Base-by-base conservation (phyloP, 2,888 invertebrate species). In the Eupithecia exiguata region DNA sequence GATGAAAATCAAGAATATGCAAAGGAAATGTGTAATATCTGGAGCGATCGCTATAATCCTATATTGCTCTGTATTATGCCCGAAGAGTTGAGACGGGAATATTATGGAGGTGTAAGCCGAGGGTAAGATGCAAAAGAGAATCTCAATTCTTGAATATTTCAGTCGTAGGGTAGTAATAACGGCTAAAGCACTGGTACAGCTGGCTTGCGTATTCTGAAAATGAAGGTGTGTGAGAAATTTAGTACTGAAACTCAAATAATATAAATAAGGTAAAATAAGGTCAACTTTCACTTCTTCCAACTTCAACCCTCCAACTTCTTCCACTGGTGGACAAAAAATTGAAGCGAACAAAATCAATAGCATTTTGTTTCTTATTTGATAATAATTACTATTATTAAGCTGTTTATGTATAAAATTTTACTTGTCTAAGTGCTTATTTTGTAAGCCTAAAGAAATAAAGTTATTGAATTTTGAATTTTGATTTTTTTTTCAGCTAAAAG, bases 61-160 rank as follows among this genome's bases (percentile, higher is more conserved):
- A 76, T 76, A 76, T 76, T 76, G 76, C 76, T 73, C 73, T 69
- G 73, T 71, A 73, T 73, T 76, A 76, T 75, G 63, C 70, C 71
- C 71, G 58, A 68, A 68, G 73, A 76, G 71, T 73, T 71, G 68
- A 71, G 69, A 72, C 70, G 72, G 40, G 65, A 67, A 76, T 76
- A 76, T 73, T 73, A 76, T 73, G 73, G 76, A 76, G 71, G 76
- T 76, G 76, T 76, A 76, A 76, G 73, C 71, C 67, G 62, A 46
- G 74, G 73, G 72, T 71, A 46, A 66, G 75, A 71, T 73, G 76
- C 71, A 73, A 73, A 73, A 62, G 76, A 66, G 67, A 69, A 65
- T 63, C 71, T 76, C 69, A 73, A 73, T 73, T 73, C 73, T 73
- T 76, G 69, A 76, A 76, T 76, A 75, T 76, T 73, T 76, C 61